Evolutionary conservation across 2,888 invertebrate genomes (phyloP), one percentile per base, ranked within the genome.

Genomic region (Beris morrisii): DNA sequence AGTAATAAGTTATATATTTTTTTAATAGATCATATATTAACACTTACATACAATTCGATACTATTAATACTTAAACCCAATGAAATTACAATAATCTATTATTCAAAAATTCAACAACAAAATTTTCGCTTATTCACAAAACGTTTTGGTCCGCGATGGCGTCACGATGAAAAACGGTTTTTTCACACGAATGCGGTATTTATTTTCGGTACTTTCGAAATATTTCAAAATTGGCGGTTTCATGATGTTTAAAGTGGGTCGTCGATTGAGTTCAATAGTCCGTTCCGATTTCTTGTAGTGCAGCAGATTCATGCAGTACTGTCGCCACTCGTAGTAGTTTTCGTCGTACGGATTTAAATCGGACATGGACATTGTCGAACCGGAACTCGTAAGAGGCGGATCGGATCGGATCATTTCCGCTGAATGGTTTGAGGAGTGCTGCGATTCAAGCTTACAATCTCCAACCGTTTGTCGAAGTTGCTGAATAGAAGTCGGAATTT

Each of bases 231-330:
- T 52, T 6, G 61, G 52, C n/a, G 61, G 61, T n/a, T 45, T 13
- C 38, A 52, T 50, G 3, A 38, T 2, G 13, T 52, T 28, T 32
- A 65, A 46, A 11, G 15, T 57, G n/a, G 71, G 66, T 9, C 70
- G 69, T 31, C 68, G 57, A 59, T 73, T 74, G 12, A 74, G 67
- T n/a, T 68, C 66, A 12, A 73, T 43, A 4, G 71, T 67, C 46
- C 66, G 64, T 15, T 69, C 58, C 0, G 74, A 74, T 66, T 73
- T 73, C 65, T 72, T 73, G 57, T 73, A 73, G 61, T 70, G 69
- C 53, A 72, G 61, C n/a, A 71, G 55, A 69, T 74, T 74, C 52
- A 71, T 57, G n/a, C 50, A 53, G 54, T 69, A 66, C 65, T 73
- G 70, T 4, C 73, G 69, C 30, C 66, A 70, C 22, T 67, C 69